These are phyloP conservation scores for Malthinus flaveolus DNA, from an alignment of 2,888 invertebrate species.

Conservation along the genomic window DNA sequence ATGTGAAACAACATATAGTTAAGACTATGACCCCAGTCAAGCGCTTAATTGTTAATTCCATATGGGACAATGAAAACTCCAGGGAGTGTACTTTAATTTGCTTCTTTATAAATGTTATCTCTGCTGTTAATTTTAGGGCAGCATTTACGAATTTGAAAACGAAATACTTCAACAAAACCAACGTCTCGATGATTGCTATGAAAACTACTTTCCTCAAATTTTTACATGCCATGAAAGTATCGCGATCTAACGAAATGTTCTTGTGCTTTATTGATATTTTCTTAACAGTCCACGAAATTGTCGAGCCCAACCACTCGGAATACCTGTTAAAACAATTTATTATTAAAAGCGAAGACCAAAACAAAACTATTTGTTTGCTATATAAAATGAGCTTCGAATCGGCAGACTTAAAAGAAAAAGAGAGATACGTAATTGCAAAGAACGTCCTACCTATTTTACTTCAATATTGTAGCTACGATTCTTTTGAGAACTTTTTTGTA, in stretches of 20 bases:
- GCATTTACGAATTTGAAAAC: constrained; percentile 11
- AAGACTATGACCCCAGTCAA: too few relatives aligned
- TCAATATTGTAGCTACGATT: constrained; percentile 34
- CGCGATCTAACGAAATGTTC: constrained; percentile 36
- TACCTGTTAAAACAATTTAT: constrained; percentile 34
- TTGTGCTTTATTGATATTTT: constrained; percentile 37
- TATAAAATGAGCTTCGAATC: constrained; percentile 33
- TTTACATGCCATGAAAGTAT: constrained; percentile 24
- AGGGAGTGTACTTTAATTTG: too few relatives aligned
- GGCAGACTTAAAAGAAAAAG: constrained; percentile 14
- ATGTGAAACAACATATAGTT: too few relatives aligned
- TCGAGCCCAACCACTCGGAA: constrained; percentile 30
- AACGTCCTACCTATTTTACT: constrained; percentile 38
- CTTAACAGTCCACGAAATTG: constrained; percentile 21
- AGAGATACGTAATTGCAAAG: constrained; percentile 39
- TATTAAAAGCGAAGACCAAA: constrained; percentile 26
- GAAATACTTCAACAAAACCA: constrained; percentile 20
- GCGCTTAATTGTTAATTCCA: too few relatives aligned
- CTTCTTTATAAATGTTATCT: background rate
- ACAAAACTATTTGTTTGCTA: constrained; percentile 28
- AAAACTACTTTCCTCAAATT: constrained; percentile 29
- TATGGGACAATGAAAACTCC: too few relatives aligned
- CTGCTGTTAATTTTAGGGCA: constrained; percentile 19
- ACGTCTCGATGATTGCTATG: background rate
- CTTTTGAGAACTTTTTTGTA: constrained; percentile 45